phyloP scores from a whole-genome alignment of 2,888 invertebrate genomes.

The Leptopilina syphax region DNA sequence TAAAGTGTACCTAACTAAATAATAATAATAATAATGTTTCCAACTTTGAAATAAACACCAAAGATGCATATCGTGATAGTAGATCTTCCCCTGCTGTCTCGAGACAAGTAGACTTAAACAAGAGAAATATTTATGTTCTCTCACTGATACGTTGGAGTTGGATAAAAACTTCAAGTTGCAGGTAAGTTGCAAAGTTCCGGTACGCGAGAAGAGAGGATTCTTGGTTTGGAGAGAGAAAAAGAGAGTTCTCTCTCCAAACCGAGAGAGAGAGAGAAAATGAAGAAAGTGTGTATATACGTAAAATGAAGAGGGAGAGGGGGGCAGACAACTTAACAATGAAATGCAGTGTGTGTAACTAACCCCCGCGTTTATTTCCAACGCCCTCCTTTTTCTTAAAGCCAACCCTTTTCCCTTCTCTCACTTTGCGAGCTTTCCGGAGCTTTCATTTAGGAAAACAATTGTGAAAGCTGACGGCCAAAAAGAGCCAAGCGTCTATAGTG shows the following conservation, averaged over 20 bases:
- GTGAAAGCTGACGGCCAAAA: conserved; percentile 58
- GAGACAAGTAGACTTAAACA: conserved; percentile 32
- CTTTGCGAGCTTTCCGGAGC: conserved; percentile 56
- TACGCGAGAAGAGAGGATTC: conserved; percentile 45
- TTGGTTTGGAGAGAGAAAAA: conserved; percentile 42
- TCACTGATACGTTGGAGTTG: conserved; percentile 42
- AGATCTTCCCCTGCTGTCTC: conserved; percentile 2
- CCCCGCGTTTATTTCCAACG: conserved; percentile 39
- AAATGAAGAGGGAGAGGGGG: conserved; percentile 20
- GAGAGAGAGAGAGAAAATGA: conserved; percentile 44
- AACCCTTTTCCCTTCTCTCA: conserved; percentile 24
- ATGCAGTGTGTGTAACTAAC: conserved; percentile 61
- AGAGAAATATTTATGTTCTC: conserved; percentile 32
- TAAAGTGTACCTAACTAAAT: no score
- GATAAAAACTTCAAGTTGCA: conserved; percentile 53
- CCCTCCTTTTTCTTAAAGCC: conserved; percentile 20
- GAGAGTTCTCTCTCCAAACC: no score
- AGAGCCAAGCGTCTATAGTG: conserved; percentile 50
- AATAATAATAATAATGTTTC: no score
- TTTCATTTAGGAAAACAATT: conserved; percentile 66
- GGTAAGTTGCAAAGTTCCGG: conserved; percentile 56
- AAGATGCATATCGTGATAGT: conserved; percentile 23
- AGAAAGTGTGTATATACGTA: conserved; percentile 42
- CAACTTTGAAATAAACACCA: conserved; percentile 21
- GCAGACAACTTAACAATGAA: conserved; percentile 56